Percentiles rank a stretch among this genome's conserved stretches.
Evolutionary conservation across 2,888 invertebrate species (phyloP).

Genomic region (Thymelicus lineola): DNA sequence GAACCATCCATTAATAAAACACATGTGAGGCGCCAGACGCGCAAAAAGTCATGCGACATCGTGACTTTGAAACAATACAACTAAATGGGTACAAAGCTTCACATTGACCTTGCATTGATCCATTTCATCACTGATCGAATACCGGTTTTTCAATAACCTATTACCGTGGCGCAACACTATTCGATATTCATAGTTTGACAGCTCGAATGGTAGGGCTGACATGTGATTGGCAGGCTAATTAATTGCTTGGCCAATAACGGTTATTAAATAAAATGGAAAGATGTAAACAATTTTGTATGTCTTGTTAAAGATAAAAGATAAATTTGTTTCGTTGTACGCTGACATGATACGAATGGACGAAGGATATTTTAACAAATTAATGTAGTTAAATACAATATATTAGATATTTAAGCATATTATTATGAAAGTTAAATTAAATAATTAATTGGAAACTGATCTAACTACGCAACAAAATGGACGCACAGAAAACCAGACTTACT

Average conservation of each 20-base stretch:
- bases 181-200: conserved; percentile 51
- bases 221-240: conserved; percentile 12
- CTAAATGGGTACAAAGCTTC: conserved; percentile 47
- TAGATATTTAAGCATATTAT: too few relatives aligned
- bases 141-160: conserved; percentile 53
- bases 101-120: conserved; percentile 59
- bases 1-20: conserved; percentile 15
- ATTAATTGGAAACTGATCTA: too few relatives aligned
- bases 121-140: conserved; percentile 51
- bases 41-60: conserved; percentile 31
- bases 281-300: conserved; percentile 1
- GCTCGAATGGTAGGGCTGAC: conserved; percentile 41
- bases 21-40: conserved; percentile 25
- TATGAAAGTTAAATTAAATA: too few relatives aligned
- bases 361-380: not conserved
- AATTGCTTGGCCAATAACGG: conserved; percentile 15
- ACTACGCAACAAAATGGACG: too few relatives aligned
- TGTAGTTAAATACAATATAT: too few relatives aligned
- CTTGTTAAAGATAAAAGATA: conserved; percentile 7
- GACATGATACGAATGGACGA: not conserved
- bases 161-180: conserved; percentile 55
- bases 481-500: too few relatives aligned
- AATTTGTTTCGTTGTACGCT: not conserved
- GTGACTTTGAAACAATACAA: conserved; percentile 37
- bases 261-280: conserved; percentile 11